phyloP scores from a whole-genome alignment of 2,888 invertebrate species.

The Andrena fulva region DNA sequence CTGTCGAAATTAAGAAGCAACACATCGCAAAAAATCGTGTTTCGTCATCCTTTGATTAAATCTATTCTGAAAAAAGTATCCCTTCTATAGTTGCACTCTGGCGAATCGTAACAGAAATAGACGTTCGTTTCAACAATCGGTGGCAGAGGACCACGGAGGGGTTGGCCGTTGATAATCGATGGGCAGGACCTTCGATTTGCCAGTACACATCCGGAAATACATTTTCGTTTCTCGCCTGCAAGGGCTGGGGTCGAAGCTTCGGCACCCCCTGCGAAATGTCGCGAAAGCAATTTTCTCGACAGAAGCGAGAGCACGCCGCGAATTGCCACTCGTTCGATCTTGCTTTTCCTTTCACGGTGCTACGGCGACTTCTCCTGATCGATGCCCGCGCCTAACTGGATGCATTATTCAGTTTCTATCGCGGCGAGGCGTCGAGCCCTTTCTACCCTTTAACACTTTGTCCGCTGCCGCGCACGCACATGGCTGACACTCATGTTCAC shows the following conservation, averaged over 20 bases:
- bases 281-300: constrained; percentile 77
- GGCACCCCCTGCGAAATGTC: constrained; percentile 56
- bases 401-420: constrained; percentile 34
- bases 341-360: constrained; percentile 46
- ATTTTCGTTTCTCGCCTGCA: constrained; percentile 77
- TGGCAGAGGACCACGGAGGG: neutral
- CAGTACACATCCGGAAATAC: constrained; percentile 79
- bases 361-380: constrained; percentile 56
- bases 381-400: constrained; percentile 43
- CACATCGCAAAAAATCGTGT: no score
- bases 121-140: constrained; percentile 4
- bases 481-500: no score
- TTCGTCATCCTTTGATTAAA: no score
- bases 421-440: neutral
- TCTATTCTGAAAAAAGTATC: neutral
- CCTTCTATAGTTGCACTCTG: neutral
- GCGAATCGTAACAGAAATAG: constrained; percentile 6
- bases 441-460: neutral
- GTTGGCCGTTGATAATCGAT: constrained; percentile 71
- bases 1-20: no score
- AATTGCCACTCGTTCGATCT: constrained; percentile 63
- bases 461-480: no score
- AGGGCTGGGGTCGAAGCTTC: constrained; percentile 57
- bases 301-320: constrained; percentile 46
- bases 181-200: constrained; percentile 78